Evolutionary conservation across 2,888 invertebrate species (phyloP).

Genomic region (Oxycera nigricornis): DNA sequence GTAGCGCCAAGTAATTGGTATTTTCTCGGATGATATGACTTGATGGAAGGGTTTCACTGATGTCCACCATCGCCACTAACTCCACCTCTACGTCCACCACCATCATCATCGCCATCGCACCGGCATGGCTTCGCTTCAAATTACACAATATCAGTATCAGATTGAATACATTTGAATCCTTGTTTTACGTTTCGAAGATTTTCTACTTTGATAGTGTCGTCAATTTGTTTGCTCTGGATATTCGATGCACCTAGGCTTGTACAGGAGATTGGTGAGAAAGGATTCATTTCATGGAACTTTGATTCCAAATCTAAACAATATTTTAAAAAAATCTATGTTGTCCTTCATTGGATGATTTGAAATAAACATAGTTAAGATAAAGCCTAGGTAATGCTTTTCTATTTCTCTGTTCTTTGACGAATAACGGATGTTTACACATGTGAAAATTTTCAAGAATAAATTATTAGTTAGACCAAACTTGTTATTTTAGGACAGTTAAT

Average conservation of each 20-base stretch:
- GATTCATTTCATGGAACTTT: neutral
- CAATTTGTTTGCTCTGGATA: conserved; percentile 16
- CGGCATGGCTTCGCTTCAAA: neutral
- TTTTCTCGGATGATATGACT: conserved; percentile 47
- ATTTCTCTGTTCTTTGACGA: too few species aligned
- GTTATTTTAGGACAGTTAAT: too few species aligned
- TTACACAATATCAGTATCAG: conserved; percentile 21
- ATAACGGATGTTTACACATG: too few species aligned
- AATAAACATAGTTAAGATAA: too few species aligned
- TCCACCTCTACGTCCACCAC: too few species aligned
- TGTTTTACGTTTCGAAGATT: conserved; percentile 38
- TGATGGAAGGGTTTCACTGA: conserved; percentile 43
- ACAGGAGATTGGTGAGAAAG: neutral
- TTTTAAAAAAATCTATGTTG: too few species aligned
- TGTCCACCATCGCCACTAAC: conserved; percentile 22
- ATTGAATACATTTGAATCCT: conserved; percentile 35
- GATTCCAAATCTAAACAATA: too few species aligned
- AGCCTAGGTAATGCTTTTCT: too few species aligned
- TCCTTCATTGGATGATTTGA: too few species aligned
- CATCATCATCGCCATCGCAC: neutral
- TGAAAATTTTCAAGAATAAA: too few species aligned
- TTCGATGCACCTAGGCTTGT: conserved; percentile 3
- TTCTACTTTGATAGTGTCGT: conserved; percentile 16
- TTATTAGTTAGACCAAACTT: too few species aligned
- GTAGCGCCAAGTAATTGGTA: conserved; percentile 47